A percentile compares a stretch with the other conserved stretches of the same genome.
phyloP scores from a whole-genome alignment of 2,797 vertebrate genomes.

The Channallabes apus region DNA sequence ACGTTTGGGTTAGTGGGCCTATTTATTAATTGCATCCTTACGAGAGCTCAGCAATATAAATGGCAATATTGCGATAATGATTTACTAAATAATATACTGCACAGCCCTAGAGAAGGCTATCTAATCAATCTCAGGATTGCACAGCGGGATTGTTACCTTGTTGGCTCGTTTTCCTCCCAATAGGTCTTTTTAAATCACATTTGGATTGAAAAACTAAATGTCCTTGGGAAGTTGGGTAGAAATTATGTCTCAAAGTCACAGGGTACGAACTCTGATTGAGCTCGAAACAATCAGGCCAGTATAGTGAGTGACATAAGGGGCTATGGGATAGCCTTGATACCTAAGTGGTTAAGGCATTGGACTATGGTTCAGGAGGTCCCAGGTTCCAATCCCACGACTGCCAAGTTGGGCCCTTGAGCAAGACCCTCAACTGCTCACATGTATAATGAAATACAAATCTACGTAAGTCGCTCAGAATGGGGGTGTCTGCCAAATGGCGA shows the following conservation, averaged over 20 bases:
- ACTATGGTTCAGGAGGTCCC: no score
- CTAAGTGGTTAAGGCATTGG: no score
- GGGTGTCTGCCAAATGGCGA: no score
- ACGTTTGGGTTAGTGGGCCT: background rate
- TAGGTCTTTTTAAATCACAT: background rate
- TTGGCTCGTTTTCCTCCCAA: background rate
- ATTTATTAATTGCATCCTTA: background rate
- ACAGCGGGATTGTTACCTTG: background rate
- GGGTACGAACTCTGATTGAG: background rate
- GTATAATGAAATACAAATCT: no score
- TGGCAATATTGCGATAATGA: background rate
- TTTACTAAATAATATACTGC: background rate
- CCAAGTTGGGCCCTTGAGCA: no score
- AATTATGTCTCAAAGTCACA: background rate
- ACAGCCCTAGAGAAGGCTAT: background rate
- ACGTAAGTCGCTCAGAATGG: no score
- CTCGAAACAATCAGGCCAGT: background rate
- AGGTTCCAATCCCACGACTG: no score
- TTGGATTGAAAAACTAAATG: background rate
- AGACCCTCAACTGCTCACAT: no score
- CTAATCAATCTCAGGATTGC: constrained; percentile 2
- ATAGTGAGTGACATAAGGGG: background rate
- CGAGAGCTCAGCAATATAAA: background rate
- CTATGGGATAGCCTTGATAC: no score
- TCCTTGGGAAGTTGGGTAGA: background rate